Evolutionary conservation across 2,797 vertebrate genomes (phyloP).

Genomic region (Varecia variegata): DNA sequence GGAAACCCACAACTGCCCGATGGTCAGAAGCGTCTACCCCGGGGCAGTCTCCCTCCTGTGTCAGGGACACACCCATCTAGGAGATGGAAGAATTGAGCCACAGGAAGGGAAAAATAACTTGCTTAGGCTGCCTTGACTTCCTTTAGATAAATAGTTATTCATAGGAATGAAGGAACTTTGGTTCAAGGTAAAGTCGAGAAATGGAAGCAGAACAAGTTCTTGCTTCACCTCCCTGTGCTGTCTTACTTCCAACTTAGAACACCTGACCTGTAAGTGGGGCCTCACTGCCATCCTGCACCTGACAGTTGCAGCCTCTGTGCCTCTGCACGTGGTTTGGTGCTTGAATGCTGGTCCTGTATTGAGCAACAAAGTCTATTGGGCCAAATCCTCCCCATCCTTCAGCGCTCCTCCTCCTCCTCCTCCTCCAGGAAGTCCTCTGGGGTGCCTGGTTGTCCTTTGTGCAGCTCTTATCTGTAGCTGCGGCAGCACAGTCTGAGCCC

Average conservation of each 20-base stretch:
- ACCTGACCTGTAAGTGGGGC: fast-evolving
- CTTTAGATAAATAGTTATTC: not conserved
- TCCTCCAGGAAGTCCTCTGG: not conserved
- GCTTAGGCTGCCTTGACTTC: not conserved
- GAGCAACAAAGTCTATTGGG: not conserved
- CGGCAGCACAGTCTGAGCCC: not conserved
- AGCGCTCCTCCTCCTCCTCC: not conserved
- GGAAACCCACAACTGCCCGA: fast-evolving
- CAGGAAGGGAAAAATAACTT: not conserved
- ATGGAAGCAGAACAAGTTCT: not conserved
- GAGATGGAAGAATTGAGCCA: not conserved
- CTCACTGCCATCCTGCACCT: not conserved
- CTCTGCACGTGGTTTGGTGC: not conserved
- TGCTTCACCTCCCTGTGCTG: not conserved
- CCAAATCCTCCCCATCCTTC: not conserved
- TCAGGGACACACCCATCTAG: not conserved
- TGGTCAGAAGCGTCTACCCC: not conserved
- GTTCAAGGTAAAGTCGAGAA: not conserved
- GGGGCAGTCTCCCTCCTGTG: not conserved
- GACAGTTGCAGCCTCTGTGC: not conserved
- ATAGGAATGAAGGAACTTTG: not conserved
- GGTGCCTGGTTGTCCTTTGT: not conserved
- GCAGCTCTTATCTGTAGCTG: too few relatives aligned
- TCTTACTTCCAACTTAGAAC: not conserved
- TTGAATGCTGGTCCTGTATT: not conserved